Percentiles rank a stretch among this genome's conserved stretches.
Evolutionary conservation across 2,113 vertebrate species (phyloP).

Genomic region (Manacus vitellinus): DNA sequence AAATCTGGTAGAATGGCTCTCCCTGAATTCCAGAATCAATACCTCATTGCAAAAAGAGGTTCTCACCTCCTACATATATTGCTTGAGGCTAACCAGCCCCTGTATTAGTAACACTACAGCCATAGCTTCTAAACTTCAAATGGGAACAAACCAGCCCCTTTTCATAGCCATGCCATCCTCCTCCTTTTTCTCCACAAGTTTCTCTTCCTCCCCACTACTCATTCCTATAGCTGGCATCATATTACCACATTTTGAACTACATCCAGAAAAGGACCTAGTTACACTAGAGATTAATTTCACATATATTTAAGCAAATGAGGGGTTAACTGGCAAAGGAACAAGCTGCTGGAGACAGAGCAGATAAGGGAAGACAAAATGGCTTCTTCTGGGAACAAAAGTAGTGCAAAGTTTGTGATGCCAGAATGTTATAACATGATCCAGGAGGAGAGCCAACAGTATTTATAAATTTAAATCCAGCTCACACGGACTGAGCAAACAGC

Average conservation of each 20-base stretch:
- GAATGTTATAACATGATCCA: not conserved
- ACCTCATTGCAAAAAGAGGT: not conserved
- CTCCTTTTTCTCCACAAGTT: not conserved
- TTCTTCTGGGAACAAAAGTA: not conserved
- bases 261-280: not conserved
- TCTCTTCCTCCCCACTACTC: not conserved
- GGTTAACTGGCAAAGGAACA: not conserved
- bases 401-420: not conserved
- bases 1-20: conserved; percentile 3
- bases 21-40: conserved; percentile 37
- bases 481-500: not conserved
- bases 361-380: not conserved
- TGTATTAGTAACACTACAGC: not conserved
- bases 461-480: not conserved
- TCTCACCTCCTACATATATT: not conserved
- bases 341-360: not conserved
- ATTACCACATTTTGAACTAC: not conserved
- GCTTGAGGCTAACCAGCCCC: not conserved
- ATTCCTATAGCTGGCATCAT: not conserved
- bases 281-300: not conserved
- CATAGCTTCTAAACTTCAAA: not conserved
- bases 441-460: not conserved
- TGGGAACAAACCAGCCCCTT: not conserved
- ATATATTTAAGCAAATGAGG: not conserved
- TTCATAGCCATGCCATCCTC: not conserved